Evolutionary conservation across 2,113 vertebrate genomes (phyloP).

Genomic region (Cyanocitta stelleri): DNA sequence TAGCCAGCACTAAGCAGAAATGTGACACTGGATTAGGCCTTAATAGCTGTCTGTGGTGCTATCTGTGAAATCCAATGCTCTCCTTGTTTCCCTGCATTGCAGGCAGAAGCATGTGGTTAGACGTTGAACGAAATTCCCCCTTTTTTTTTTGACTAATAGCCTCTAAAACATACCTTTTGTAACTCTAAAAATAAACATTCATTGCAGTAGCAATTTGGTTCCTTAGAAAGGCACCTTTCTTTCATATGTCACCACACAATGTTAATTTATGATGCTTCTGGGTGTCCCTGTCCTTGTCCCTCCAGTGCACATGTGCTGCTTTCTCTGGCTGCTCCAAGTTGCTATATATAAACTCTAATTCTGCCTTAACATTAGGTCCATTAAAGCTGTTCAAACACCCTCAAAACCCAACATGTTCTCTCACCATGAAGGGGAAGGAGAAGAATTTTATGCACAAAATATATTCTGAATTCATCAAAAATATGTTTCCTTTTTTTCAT

Average conservation of each 20-base stretch:
- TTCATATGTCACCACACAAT: not conserved
- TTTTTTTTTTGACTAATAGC: not conserved
- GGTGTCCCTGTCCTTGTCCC: not conserved
- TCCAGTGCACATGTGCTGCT: not conserved
- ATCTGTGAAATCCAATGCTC: constrained; percentile 66
- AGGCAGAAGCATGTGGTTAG: constrained; percentile 41
- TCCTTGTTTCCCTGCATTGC: constrained; percentile 37
- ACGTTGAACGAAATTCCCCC: not conserved
- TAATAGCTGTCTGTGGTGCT: constrained; percentile 74
- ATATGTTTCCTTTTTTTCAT: not conserved
- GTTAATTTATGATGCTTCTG: constrained; percentile 41
- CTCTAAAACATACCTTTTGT: constrained; percentile 6
- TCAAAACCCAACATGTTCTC: not conserved
- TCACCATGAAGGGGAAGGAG: fast-evolving
- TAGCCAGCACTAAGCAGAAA: constrained; percentile 69
- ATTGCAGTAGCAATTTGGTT: not conserved
- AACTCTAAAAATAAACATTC: constrained; percentile 20
- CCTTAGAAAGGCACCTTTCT: not conserved
- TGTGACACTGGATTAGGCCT: constrained; percentile 71
- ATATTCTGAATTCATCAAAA: not conserved
- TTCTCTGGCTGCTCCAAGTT: not conserved
- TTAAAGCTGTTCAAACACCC: not conserved
- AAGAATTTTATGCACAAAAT: not conserved
- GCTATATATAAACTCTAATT: not conserved
- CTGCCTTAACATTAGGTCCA: not conserved